These are phyloP conservation scores for Drosophila robusta DNA, from an alignment of 2,888 invertebrate species.

Conservation along the genomic window DNA sequence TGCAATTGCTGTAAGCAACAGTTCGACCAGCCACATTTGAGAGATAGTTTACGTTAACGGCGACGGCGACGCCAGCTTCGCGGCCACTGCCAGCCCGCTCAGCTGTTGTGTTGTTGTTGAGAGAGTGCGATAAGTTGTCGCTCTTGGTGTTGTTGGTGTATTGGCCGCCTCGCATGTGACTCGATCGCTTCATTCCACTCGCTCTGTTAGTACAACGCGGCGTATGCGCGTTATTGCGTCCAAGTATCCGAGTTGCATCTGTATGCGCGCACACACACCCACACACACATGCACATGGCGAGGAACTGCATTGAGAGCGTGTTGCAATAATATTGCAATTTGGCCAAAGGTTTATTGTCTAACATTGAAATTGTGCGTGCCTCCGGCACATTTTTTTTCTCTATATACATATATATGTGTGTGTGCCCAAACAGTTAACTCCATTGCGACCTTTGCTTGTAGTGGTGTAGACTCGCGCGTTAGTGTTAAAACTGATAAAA, in stretches of 20 bases:
- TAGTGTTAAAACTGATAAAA: constrained; percentile 62
- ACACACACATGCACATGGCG: constrained; percentile 3
- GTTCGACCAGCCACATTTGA: constrained; percentile 35
- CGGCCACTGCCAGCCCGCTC: constrained; percentile 28
- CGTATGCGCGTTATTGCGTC: constrained; percentile 62
- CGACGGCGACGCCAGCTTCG: constrained; percentile 10
- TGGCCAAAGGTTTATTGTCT: constrained; percentile 68
- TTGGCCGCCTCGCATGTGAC: constrained; percentile 59
- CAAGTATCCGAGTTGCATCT: constrained; percentile 14
- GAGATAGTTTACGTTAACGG: constrained; percentile 33
- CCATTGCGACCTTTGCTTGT: constrained; percentile 10
- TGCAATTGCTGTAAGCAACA: constrained; percentile 63
- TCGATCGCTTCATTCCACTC: constrained; percentile 21
- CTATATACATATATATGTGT: constrained; percentile 5
- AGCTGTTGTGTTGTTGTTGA: constrained; percentile 49
- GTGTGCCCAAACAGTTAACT: constrained; percentile 54
- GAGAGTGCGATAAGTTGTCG: constrained; percentile 45
- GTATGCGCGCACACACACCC: constrained; percentile 5
- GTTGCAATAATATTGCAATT: constrained; percentile 59
- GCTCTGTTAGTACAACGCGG: constrained; percentile 52
- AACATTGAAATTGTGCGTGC: constrained; percentile 64
- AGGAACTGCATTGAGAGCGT: constrained; percentile 43
- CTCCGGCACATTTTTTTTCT: constrained; percentile 13
- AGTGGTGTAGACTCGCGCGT: constrained; percentile 29
- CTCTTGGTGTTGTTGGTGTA: constrained; percentile 6